Percentiles rank a stretch among this genome's conserved stretches.
Conservation (phyloP, 2,113 vertebrate genomes). For the Anarhynchus alexandrinus region DNA sequence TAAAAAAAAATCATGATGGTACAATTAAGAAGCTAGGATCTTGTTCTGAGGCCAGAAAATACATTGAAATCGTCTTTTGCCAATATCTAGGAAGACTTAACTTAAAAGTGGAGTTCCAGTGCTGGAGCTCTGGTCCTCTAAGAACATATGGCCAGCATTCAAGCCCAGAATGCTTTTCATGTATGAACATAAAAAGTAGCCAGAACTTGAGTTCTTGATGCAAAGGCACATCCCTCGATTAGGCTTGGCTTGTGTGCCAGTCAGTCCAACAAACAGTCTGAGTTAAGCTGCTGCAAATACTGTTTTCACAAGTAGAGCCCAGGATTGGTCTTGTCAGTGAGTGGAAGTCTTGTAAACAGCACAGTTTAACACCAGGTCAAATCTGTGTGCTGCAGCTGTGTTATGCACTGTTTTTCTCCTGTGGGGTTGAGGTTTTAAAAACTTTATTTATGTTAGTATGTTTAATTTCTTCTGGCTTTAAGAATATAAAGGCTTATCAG, state of each 20-base stretch:
- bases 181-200: neutral
- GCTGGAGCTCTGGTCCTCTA: neutral
- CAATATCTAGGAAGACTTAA: neutral
- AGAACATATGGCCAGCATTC: neutral
- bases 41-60: neutral
- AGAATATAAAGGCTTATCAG: neutral
- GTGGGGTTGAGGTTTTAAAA: neutral
- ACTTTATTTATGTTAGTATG: neutral
- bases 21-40: neutral
- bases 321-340: neutral
- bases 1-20: neutral
- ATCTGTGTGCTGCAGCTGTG: neutral
- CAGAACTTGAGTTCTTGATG: neutral
- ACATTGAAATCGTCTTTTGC: neutral
- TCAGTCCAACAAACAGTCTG: neutral
- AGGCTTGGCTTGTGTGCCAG: neutral
- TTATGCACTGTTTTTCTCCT: neutral
- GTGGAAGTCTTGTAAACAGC: neutral
- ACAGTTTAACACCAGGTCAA: neutral
- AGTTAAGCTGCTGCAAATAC: neutral
- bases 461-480: neutral
- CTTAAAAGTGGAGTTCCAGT: neutral
- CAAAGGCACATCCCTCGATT: neutral
- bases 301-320: neutral
- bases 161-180: neutral